Evolutionary conservation across 2,113 vertebrate species (phyloP), one percentile per base, ranked within the genome.

Genomic region (Phalacrocorax carbo): DNA sequence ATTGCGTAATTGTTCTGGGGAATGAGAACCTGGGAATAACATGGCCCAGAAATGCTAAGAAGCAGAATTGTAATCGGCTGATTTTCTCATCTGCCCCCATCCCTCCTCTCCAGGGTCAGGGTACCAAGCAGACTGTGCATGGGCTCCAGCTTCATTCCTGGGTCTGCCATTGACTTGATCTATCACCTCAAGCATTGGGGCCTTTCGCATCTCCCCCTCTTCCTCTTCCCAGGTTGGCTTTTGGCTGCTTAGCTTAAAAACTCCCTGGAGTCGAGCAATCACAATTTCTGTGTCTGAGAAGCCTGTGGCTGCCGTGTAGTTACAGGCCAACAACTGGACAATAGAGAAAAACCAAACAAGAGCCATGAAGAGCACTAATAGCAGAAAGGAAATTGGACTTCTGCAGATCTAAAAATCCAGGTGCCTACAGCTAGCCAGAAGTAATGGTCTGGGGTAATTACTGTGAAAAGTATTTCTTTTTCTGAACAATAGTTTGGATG

Each of bases 31-130:
- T 96, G 96, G 94, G 92, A 94, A 95, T 95, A 96, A 92, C 85
- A 82, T 70, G 94, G 85, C 96, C 93, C 87, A 96, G 94, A 96
- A 95, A 96, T 86, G 78, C 94, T 96, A 93, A 92, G 90, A 95
- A 93, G 93, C 94, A 95, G 82, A 97, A 95, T 76, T 90, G 2
- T 95, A 96, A 80, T 93, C 8, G 8, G 26, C 75, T 89, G 26
- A 71, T 90, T 54, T 48, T 95, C 68, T 93, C 36, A 36, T 93
- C 55, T 82, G 64, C 70, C 30, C 36, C 66, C 55, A 70, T 80
- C 34, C 42, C 22, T 71, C 42, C 70, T 96, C 58, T 95, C 62
- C 49, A 73, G 90, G 49, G 68, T 62, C 42, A 77, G 81, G 71
- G 32, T 89, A 72, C 75, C 25, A 66, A 46, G 55, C 72, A 62